phyloP scores from a whole-genome alignment of 2,888 invertebrate species.

The Cerastis leucographa region DNA sequence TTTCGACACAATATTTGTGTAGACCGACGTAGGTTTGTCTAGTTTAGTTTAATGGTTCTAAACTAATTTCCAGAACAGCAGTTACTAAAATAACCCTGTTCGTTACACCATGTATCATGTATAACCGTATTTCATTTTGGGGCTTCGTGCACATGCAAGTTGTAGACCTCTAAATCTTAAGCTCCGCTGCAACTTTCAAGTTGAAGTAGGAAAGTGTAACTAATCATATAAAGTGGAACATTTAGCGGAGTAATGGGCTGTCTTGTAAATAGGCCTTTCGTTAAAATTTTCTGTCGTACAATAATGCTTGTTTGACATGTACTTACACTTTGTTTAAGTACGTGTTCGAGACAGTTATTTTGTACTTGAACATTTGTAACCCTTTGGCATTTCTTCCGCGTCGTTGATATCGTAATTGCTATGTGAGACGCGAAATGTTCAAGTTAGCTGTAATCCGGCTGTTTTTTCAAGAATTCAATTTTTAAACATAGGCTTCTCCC shows the following conservation, averaged over 20 bases:
- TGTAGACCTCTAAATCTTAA: slow-evolving; percentile 56
- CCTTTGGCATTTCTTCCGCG: slow-evolving; percentile 35
- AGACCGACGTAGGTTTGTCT: background rate
- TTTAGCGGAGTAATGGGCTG: slow-evolving; percentile 31
- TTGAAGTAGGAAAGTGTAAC: slow-evolving; percentile 51
- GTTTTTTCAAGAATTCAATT: slow-evolving; percentile 16
- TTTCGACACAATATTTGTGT: background rate
- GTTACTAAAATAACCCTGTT: slow-evolving; percentile 8
- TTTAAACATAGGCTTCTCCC: background rate
- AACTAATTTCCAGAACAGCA: slow-evolving; percentile 4
- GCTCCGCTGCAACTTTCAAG: slow-evolving; percentile 50
- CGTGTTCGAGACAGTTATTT: slow-evolving; percentile 38
- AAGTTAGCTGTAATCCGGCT: slow-evolving; percentile 7
- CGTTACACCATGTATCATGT: slow-evolving; percentile 38
- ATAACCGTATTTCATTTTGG: slow-evolving; percentile 46
- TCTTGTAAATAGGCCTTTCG: slow-evolving; percentile 24
- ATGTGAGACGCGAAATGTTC: slow-evolving; percentile 14
- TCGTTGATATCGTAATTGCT: slow-evolving; percentile 40
- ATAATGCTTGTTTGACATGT: slow-evolving; percentile 50
- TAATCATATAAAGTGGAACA: slow-evolving; percentile 59
- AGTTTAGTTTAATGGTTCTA: background rate
- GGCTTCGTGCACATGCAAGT: slow-evolving; percentile 47
- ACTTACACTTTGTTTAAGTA: slow-evolving; percentile 36
- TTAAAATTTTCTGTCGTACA: slow-evolving; percentile 16
- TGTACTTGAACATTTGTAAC: slow-evolving; percentile 40